Evolutionary conservation across 2,113 vertebrate species (phyloP), one percentile per base, ranked within the genome.

Genomic region (Carassius carassius): DNA sequence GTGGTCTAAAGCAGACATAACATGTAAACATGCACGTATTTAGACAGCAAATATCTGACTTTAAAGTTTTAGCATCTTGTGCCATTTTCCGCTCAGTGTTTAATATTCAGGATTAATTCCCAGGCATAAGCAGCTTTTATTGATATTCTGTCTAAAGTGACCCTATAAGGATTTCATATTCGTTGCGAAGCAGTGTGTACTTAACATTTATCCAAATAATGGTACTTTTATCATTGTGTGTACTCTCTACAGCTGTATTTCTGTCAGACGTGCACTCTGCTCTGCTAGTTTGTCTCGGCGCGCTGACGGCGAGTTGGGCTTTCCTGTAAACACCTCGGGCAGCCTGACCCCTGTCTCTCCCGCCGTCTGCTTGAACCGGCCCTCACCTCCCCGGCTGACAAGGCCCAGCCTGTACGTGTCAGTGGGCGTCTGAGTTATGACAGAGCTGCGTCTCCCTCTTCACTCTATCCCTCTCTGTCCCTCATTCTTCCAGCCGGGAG

Each of bases 391-490:
- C 67, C 70, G 32, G 72, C 74, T 62, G 78, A 84, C 83, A 29
- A 75, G 85, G 58, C 85, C 72, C 72, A 25, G 87, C 70, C 77
- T 78, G 87, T 82, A 62, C 44, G 83, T 87, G 67, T 89, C 83
- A 87, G 79, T 83, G 81, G 47, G 70, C 78, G 75, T 90, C 88
- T 92, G 90, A 93, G 90, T 92, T 94, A 92, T 87, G 86, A 90
- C 91, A 89, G 89, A 87, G 86, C 91, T 89, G 89, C 91, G 89
- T 84, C 79, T 85, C 56, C 77, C 54, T 90, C 90, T 85, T 83
- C 90, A 56, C 90, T 92, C 29, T 4, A 86, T 90, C 83, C 5
- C 87, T 89, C 84, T 77, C 86, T 88, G 54, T 80, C 70, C 62
- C 90, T 83, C 51, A 79, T 60, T 91, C 86, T 58, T 92, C 91